These are phyloP conservation scores for Pleuronectes platessa DNA, from an alignment of 2,113 vertebrate genomes.

Conservation along the genomic window DNA sequence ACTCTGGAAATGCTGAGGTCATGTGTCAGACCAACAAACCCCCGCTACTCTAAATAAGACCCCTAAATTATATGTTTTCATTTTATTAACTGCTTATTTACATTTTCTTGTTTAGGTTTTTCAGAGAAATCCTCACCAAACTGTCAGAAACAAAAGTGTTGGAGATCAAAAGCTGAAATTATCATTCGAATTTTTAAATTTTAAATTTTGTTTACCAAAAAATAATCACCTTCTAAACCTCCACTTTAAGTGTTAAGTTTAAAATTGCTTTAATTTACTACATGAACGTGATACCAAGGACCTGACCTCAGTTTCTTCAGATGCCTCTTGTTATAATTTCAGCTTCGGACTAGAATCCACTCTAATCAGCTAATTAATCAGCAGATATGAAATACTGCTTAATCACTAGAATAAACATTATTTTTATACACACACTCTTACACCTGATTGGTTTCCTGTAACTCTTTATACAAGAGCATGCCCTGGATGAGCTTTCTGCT, in stretches of 20 bases:
- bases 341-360: too few relatives aligned
- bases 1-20: background rate
- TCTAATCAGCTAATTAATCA: background rate
- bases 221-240: background rate
- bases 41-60: background rate
- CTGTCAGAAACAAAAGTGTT: background rate
- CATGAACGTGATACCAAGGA: background rate
- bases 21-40: background rate
- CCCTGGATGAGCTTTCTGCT: slow-evolving; percentile 52
- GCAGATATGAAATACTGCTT: background rate
- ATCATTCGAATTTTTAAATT: too few relatives aligned
- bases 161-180: too few relatives aligned
- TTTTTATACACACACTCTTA: background rate
- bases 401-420: background rate
- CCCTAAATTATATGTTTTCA: background rate
- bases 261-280: background rate
- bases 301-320: slow-evolving; percentile 5
- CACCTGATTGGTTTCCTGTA: slow-evolving; percentile 39
- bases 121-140: background rate
- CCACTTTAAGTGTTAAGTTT: too few relatives aligned
- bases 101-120: background rate
- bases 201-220: background rate
- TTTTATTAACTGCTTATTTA: background rate
- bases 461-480: slow-evolving; percentile 33
- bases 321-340: background rate